Base-by-base conservation (phyloP, 2,888 invertebrate genomes). In the Muscina levida region DNA sequence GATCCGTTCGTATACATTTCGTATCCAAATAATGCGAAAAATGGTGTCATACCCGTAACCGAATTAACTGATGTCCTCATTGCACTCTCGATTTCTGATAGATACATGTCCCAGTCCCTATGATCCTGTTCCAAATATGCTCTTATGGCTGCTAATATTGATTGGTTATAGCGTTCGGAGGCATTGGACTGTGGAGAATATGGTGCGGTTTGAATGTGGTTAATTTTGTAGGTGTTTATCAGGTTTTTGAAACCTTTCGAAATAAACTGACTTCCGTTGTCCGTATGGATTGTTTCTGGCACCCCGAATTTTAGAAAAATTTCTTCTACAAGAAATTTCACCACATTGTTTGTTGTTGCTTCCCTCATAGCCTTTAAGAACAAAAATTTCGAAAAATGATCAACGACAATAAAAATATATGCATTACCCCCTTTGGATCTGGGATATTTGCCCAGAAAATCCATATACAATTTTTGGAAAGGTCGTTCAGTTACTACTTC, bases 11-110 rank as follows among this genome's bases (percentile, higher is more conserved):
- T 15, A n/a, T 48, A 74, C 57, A 74, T 59, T 0, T 74, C 11
- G 22, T 72, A 42, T 0, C 67, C 79, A 24, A 67, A 79, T 5
- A 75, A 13, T 1, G 78, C 68, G 11, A 74, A 71, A 48, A 71
- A 75, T 4, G 74, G 79, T 4, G 48, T 44, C 13, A 74, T 51
- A 0, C 74, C 71, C 1, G 59, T 75, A 8, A 8, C 31, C 8
- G 31, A 5, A 31, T 31, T 3, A 31, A 31, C 8, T 5, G 31
- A 31, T 31, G 8, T 57, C 1, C 48, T 1, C n/a, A 31, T 8
- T 2, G 31, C 31, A 26, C 31, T 15, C 15, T 57, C 31, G n/a
- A 57, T 57, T 57, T 57, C 57, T 5, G 2, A 15, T 1, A 57
- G 31, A 15, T 57, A 57, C 5, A 57, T 24, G 15, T 57, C 57